Evolutionary conservation across 2,113 vertebrate genomes (phyloP).

Genomic region (Psettodes erumei): DNA sequence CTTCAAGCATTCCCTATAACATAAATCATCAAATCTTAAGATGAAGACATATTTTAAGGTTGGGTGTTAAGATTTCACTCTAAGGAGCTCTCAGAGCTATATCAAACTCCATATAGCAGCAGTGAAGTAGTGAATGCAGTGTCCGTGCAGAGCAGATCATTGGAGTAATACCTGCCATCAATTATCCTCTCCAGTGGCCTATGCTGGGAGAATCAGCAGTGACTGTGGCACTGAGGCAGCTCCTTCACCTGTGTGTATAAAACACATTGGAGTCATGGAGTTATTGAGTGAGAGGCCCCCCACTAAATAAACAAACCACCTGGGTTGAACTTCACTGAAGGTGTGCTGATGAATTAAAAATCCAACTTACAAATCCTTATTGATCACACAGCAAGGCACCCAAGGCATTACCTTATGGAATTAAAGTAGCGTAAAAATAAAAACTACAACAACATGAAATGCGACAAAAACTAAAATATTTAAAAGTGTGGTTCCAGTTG

Average conservation of each 20-base stretch:
- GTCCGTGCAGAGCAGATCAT: conserved; percentile 41
- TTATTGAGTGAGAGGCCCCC: background rate
- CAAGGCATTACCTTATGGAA: too few relatives aligned
- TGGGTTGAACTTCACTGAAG: conserved; percentile 9
- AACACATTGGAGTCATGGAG: conserved; percentile 2
- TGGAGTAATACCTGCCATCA: conserved; percentile 60
- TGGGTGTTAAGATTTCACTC: conserved; percentile 4
- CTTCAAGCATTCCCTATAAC: conserved; percentile 7
- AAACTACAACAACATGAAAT: too few relatives aligned
- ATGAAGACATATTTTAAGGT: too few relatives aligned
- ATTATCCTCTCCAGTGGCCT: conserved; percentile 70
- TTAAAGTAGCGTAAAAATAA: background rate
- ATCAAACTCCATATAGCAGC: background rate
- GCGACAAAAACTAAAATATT: too few relatives aligned
- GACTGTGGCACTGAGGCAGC: conserved; percentile 24
- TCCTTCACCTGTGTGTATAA: conserved; percentile 30
- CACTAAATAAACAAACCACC: conserved; percentile 19
- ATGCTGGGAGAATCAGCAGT: conserved; percentile 43
- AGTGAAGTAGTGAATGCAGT: conserved; percentile 15
- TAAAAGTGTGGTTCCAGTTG: too few relatives aligned
- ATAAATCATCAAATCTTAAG: too few relatives aligned
- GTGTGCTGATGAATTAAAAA: background rate
- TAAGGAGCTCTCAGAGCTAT: background rate
- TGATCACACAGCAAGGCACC: conserved; percentile 23
- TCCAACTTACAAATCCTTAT: conserved; percentile 19